These are phyloP conservation scores for Hozukius guyotensis DNA, from an alignment of 2,797 vertebrate species.

Conservation along the genomic window DNA sequence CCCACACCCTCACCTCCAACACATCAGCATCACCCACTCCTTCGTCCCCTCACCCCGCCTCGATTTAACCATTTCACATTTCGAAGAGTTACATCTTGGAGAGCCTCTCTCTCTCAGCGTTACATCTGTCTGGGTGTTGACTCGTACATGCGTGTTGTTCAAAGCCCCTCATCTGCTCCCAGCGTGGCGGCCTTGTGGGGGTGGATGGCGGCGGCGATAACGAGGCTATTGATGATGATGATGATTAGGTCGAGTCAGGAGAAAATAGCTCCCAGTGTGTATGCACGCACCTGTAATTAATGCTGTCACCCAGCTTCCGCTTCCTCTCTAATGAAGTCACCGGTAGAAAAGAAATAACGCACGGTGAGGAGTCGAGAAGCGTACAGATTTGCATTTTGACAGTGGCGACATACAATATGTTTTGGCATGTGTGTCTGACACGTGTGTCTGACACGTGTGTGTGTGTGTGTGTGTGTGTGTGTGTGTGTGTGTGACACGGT, in stretches of 20 bases:
- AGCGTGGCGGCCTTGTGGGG: slow-evolving; percentile 44
- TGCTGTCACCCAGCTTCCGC: slow-evolving; percentile 65
- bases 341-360: slow-evolving; percentile 9
- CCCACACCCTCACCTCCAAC: slow-evolving; percentile 24
- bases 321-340: slow-evolving; percentile 69
- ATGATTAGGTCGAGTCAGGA: slow-evolving; percentile 61
- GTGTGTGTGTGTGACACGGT: neutral
- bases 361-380: slow-evolving; percentile 20
- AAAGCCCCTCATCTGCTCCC: slow-evolving; percentile 47
- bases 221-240: slow-evolving; percentile 56
- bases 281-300: slow-evolving; percentile 71
- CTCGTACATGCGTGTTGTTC: slow-evolving; percentile 30
- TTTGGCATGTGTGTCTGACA: slow-evolving; percentile 52
- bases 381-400: slow-evolving; percentile 67
- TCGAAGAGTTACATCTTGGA: slow-evolving; percentile 51
- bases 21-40: slow-evolving; percentile 44
- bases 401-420: slow-evolving; percentile 54
- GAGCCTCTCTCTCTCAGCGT: slow-evolving; percentile 17
- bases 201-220: slow-evolving; percentile 33
- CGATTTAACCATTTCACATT: slow-evolving; percentile 70
- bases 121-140: slow-evolving; percentile 41
- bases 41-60: slow-evolving; percentile 27
- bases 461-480: slow-evolving; percentile 6
- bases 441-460: slow-evolving; percentile 12
- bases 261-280: slow-evolving; percentile 67